Evolutionary conservation across 2,113 vertebrate genomes (phyloP).

Genomic region (Odobenus rosmarus): DNA sequence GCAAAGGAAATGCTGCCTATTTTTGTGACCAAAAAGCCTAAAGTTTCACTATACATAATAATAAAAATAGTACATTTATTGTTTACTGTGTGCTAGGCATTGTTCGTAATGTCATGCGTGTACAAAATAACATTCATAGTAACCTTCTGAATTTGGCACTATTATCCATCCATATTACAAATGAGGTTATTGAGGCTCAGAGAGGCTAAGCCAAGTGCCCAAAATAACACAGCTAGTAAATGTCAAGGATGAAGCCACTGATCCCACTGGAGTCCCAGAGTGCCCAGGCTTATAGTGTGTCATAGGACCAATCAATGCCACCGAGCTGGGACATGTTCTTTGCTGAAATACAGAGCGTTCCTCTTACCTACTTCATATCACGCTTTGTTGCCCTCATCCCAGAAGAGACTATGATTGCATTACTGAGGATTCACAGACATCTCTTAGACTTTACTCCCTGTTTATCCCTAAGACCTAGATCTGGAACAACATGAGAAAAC

Average conservation of each 20-base stretch:
- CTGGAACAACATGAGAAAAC: not conserved
- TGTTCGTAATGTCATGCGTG: not conserved
- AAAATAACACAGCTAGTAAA: not conserved
- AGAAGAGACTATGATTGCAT: not conserved
- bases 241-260: not conserved
- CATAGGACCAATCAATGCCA: rapidly evolving
- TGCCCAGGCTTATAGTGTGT: not conserved
- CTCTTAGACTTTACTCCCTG: not conserved
- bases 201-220: not conserved
- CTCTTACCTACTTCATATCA: not conserved
- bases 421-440: not conserved
- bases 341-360: not conserved
- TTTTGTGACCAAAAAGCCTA: not conserved
- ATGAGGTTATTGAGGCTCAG: not conserved
- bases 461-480: not conserved
- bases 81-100: not conserved
- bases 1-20: not conserved
- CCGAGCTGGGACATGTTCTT: not conserved
- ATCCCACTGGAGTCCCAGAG: not conserved
- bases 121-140: not conserved
- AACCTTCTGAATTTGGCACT: not conserved
- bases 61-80: not conserved
- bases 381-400: not conserved
- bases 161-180: not conserved
- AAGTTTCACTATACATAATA: not conserved